phyloP scores from a whole-genome alignment of 2,888 invertebrate genomes.

The Callosobruchus maculatus region DNA sequence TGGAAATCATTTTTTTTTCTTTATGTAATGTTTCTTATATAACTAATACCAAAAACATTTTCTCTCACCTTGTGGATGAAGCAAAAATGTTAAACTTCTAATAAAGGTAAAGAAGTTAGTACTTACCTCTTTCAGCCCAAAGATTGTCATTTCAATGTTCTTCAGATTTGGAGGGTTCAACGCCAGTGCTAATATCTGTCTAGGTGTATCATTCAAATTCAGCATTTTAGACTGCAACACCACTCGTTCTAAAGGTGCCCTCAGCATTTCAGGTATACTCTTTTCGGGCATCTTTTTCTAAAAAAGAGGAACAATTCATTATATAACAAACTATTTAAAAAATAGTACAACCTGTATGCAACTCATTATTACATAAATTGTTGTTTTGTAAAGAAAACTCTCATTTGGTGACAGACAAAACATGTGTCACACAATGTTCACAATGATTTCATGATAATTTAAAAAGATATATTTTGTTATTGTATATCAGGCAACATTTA shows the following conservation, averaged over 20 bases:
- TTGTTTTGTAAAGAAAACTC: conserved; percentile 4
- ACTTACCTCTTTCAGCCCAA: conserved; percentile 73
- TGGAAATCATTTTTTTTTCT: no score
- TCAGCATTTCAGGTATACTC: conserved; percentile 69
- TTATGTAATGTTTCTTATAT: no score
- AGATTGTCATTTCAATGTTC: conserved; percentile 76
- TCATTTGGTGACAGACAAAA: neutral
- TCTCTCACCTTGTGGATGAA: no score
- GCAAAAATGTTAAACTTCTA: no score
- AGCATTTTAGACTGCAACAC: conserved; percentile 79
- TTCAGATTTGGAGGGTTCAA: conserved; percentile 82
- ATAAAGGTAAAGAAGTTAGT: neutral
- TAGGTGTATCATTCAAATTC: conserved; percentile 74
- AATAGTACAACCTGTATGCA: no score
- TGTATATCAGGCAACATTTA: no score
- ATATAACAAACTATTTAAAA: no score
- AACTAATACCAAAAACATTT: no score
- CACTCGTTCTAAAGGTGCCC: conserved; percentile 76
- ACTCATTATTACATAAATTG: no score
- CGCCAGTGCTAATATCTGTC: conserved; percentile 75
- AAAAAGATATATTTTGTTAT: no score
- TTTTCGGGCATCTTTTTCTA: conserved; percentile 55
- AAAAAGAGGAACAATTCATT: conserved; percentile 4
- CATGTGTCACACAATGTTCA: no score
- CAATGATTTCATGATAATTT: neutral